Evolutionary conservation across 1,140 invertebrate species (phyloP).

Genomic region (Choristoneura fumiferana): DNA sequence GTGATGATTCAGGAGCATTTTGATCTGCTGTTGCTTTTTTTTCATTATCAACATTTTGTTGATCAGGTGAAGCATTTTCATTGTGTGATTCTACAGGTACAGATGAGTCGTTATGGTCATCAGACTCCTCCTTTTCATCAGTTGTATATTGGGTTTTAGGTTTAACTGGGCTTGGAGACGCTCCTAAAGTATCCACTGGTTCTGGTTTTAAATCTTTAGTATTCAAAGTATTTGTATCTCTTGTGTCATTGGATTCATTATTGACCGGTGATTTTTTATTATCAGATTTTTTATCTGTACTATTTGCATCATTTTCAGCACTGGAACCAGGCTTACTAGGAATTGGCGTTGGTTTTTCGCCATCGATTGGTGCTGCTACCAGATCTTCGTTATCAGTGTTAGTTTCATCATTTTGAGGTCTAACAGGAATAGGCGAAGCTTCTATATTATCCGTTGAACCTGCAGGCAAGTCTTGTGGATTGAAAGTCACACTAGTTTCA

Average conservation of each 20-base stretch:
- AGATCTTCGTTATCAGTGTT: too few species aligned
- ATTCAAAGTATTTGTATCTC: not conserved
- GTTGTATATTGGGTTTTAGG: too few species aligned
- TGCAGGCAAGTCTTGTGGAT: not conserved
- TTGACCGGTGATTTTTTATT: not conserved
- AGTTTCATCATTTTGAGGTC: not conserved
- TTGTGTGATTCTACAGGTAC: too few species aligned
- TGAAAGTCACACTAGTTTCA: not conserved
- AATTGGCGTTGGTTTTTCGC: too few species aligned
- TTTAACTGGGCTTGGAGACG: not conserved
- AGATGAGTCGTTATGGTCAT: not conserved
- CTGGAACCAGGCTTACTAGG: too few species aligned
- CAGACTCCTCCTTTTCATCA: not conserved
- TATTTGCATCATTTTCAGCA: too few species aligned
- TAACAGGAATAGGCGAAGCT: constrained; percentile 1
- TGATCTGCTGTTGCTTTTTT: too few species aligned
- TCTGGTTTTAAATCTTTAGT: not conserved
- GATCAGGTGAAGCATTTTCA: too few species aligned
- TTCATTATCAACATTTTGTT: too few species aligned
- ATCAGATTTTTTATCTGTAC: too few species aligned
- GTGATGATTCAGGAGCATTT: too few species aligned
- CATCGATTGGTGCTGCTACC: too few species aligned
- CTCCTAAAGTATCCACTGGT: not conserved
- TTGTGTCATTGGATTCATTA: not conserved
- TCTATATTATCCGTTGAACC: constrained; percentile 1